These are phyloP conservation scores for Tapirus indicus DNA, from an alignment of 2,797 vertebrate species.

Conservation along the genomic window DNA sequence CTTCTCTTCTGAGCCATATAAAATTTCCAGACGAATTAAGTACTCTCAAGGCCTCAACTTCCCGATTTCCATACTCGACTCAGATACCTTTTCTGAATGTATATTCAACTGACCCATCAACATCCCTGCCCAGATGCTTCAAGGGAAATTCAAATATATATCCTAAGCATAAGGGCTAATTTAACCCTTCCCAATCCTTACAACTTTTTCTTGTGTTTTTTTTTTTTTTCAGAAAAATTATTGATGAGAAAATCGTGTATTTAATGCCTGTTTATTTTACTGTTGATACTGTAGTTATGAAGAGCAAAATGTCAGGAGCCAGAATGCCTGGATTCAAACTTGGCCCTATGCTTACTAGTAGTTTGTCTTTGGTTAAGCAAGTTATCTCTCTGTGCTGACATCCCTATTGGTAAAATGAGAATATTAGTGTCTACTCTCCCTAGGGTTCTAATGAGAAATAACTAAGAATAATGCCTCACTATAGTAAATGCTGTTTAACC, in stretches of 20 bases:
- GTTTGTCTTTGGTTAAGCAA: neutral
- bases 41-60: neutral
- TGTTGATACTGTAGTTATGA: neutral
- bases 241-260: neutral
- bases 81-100: neutral
- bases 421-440: rapidly evolving
- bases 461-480: neutral
- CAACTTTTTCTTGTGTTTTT: neutral
- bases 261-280: neutral
- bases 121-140: neutral
- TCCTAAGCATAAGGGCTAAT: neutral
- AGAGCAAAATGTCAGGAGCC: neutral
- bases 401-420: neutral
- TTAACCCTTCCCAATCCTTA: neutral
- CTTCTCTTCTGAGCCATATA: neutral
- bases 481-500: neutral
- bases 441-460: neutral
- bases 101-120: neutral
- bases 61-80: neutral
- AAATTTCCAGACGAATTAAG: neutral
- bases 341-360: no score
- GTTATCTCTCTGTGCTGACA: neutral
- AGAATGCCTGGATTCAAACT: neutral
- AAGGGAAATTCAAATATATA: neutral
- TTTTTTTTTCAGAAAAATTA: neutral